These are phyloP conservation scores for Acyrthosiphon pisum DNA, from an alignment of 1,140 invertebrate genomes.

Conservation along the genomic window DNA sequence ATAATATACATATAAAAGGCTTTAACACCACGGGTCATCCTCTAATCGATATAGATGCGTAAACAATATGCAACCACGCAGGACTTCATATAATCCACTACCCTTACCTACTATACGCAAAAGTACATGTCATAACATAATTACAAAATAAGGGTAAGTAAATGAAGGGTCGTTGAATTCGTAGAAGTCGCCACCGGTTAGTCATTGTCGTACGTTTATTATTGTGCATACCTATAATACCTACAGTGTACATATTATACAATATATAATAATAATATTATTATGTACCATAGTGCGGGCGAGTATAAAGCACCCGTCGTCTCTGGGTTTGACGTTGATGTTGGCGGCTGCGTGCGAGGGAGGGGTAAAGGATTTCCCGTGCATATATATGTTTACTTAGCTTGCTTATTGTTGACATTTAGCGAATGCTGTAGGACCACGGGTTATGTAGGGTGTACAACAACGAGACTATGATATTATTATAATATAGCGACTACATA, in stretches of 20 bases:
- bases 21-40: too few relatives aligned
- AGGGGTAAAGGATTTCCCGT: background rate
- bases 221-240: too few relatives aligned
- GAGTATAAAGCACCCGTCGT: background rate
- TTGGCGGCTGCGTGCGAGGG: background rate
- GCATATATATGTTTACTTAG: background rate
- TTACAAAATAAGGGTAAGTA: too few relatives aligned
- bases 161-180: too few relatives aligned
- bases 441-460: background rate
- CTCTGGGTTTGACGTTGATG: background rate
- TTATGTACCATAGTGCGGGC: background rate
- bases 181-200: background rate
- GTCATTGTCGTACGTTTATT: background rate
- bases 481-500: background rate
- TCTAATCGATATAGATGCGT: too few relatives aligned
- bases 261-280: too few relatives aligned
- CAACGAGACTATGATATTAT: background rate
- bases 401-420: constrained; percentile 1
- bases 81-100: too few relatives aligned
- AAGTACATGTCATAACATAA: too few relatives aligned
- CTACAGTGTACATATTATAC: too few relatives aligned
- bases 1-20: too few relatives aligned
- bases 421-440: background rate
- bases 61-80: too few relatives aligned
- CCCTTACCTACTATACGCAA: too few relatives aligned